A percentile compares a stretch with the other conserved stretches of the same genome.
Evolutionary conservation across 2,113 vertebrate genomes (phyloP).

Genomic region (Crotalus tigris): DNA sequence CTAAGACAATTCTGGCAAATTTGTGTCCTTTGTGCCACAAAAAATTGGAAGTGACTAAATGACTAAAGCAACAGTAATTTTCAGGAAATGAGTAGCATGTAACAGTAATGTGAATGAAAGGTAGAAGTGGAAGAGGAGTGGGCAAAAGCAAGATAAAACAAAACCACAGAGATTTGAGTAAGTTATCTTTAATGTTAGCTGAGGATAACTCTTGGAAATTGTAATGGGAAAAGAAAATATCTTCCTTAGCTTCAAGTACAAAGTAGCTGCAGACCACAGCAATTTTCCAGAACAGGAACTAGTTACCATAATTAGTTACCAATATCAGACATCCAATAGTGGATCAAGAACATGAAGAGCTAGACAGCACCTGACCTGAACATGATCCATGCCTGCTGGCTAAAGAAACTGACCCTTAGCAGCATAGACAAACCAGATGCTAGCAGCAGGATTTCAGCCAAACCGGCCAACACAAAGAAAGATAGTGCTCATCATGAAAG

Average conservation of each 20-base stretch:
- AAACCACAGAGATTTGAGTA: background rate
- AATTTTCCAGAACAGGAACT: background rate
- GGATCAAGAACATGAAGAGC: background rate
- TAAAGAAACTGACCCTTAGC: background rate
- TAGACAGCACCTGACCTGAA: background rate
- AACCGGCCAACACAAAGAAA: background rate
- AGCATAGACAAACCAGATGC: background rate
- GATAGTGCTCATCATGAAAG: background rate
- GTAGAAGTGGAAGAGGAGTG: background rate
- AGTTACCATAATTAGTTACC: background rate
- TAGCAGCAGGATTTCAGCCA: background rate
- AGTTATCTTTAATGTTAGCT: background rate
- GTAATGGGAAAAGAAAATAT: background rate
- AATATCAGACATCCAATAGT: background rate
- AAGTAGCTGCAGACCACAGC: background rate
- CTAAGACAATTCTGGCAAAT: background rate
- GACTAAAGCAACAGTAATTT: background rate
- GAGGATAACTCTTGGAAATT: background rate
- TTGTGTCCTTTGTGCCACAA: background rate
- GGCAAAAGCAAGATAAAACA: background rate
- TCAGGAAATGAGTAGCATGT: background rate
- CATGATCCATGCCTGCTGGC: background rate
- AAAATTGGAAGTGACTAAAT: background rate
- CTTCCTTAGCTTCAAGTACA: background rate
- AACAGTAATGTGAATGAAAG: background rate